phyloP scores from a whole-genome alignment of 2,113 vertebrate genomes.

The Paratilapia polleni region DNA sequence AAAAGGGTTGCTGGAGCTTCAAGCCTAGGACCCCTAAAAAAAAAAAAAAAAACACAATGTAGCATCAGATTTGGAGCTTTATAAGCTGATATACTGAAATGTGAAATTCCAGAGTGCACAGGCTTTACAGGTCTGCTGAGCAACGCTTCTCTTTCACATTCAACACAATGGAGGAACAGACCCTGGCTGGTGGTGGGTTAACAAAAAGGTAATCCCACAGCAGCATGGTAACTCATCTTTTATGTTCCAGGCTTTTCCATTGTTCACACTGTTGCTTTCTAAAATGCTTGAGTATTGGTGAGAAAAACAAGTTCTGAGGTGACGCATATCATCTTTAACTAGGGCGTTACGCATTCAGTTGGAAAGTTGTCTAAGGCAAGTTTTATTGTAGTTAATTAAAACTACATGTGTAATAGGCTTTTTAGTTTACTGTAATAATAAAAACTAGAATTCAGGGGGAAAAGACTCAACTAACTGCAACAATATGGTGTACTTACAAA shows the following conservation, averaged over 20 bases:
- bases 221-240: conserved; percentile 2
- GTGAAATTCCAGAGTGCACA: neutral
- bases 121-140: conserved; percentile 52
- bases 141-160: conserved; percentile 47
- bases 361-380: neutral
- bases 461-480: too few species aligned
- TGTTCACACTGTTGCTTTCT: neutral
- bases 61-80: neutral
- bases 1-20: neutral
- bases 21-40: neutral
- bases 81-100: neutral
- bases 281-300: neutral
- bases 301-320: neutral
- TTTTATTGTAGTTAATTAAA: neutral
- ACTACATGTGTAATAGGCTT: neutral
- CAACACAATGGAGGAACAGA: conserved; percentile 45
- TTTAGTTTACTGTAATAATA: too few species aligned
- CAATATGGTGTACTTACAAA: too few species aligned
- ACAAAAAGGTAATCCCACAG: conserved; percentile 33
- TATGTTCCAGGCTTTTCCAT: conserved; percentile 25
- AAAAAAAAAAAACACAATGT: neutral
- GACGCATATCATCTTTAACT: neutral
- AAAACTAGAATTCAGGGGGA: too few species aligned
- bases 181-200: neutral
- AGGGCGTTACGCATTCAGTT: neutral